Evolutionary conservation across 2,113 vertebrate species (phyloP), one percentile per base, ranked within the genome.

Genomic region (Meleagris gallopavo): DNA sequence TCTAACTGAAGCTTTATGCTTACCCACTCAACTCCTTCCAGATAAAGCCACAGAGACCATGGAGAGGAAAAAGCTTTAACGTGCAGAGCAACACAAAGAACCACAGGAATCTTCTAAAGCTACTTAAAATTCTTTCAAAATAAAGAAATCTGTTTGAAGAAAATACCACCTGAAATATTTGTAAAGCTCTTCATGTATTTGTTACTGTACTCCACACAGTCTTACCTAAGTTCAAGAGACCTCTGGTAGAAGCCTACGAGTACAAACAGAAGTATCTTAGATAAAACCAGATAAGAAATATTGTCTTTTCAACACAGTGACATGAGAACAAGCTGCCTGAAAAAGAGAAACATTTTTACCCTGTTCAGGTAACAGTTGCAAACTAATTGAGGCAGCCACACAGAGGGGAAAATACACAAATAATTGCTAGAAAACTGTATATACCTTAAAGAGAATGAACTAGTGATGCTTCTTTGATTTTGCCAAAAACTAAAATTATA

Each of bases 61-160:
- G 34, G 22, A 11, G 8, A 83, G 45, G 24, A 91, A 85, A 87
- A 24, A 71, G 29, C 11, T 86, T 75, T 69, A 52, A 50, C 32
- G 46, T 6, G 9, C 52, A 96, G 21, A 16, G 10, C 11, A 62
- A 85, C 62, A 90, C 74, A 85, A 92, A 80, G 54, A 50, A 90
- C 41, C 21, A 38, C 46, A 65, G 36, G 36, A 89, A 90, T 89
- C 62, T 20, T 82, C 52, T 79, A 89, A 90, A 92, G 27, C 77
- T 90, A 52, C 61, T 92, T 94, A 84, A 89, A 92, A 94, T 91
- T 86, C 21, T 83, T 94, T 50, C 21, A 48, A 76, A 84, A 90
- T 52, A 57, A 93, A 90, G 46, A 83, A 77, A 76, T 12, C 15
- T 1, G 0, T 52, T 93, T 84, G 30, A 88, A 90, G 69, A 94